Percentiles rank a stretch among this genome's conserved stretches.
These are phyloP conservation scores for Passer domesticus DNA, from an alignment of 2,113 vertebrate species.

Conservation along the genomic window DNA sequence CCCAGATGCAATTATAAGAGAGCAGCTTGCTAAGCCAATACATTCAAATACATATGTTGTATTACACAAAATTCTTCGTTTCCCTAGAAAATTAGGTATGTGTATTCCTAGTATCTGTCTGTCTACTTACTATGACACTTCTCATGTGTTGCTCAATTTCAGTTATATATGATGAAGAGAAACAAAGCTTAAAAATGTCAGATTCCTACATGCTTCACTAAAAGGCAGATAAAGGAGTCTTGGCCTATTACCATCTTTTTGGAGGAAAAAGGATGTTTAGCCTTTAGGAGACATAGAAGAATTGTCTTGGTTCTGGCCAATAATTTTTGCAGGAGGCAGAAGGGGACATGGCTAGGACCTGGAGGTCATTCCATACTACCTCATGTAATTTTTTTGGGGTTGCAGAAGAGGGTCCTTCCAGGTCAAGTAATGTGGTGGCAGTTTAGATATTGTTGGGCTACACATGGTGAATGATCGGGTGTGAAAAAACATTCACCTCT, in stretches of 20 bases:
- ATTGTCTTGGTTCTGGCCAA: not conserved
- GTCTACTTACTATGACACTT: not conserved
- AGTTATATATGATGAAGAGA: not conserved
- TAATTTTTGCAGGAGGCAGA: not conserved
- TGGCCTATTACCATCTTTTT: not conserved
- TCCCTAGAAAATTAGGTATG: not conserved
- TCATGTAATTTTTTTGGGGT: accelerated
- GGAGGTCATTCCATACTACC: not conserved
- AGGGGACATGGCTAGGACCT: not conserved
- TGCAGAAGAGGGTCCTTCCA: not conserved
- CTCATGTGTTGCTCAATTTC: not conserved
- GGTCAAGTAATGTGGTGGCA: not conserved
- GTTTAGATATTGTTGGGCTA: accelerated
- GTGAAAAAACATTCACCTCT: not conserved
- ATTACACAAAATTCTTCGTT: not conserved
- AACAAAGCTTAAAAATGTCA: not conserved
- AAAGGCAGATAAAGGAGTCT: not conserved
- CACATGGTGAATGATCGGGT: no score
- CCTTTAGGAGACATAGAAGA: not conserved
- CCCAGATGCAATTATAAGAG: not conserved
- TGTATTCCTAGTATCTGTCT: not conserved
- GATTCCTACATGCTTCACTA: not conserved
- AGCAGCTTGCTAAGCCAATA: not conserved
- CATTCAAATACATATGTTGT: not conserved
- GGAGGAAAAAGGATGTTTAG: not conserved